Evolutionary conservation across 1,140 invertebrate genomes (phyloP), one percentile per base, ranked within the genome.

Genomic region (Steinernema feltiae): DNA sequence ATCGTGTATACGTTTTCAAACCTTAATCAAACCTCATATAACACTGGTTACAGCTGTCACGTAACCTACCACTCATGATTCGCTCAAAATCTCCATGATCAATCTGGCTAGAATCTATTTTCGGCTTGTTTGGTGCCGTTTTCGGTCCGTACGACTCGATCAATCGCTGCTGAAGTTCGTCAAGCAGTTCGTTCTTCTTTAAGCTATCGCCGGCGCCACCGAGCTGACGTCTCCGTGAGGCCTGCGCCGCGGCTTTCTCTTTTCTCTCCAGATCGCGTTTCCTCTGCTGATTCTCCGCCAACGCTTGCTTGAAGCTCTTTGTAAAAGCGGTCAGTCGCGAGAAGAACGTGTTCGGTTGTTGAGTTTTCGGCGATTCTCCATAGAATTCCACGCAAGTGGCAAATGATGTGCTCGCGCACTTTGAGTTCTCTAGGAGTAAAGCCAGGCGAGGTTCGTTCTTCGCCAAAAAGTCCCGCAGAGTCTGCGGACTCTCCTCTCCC

Each of bases 321-420:
- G 75, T 71, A 32, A 83, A 83, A 24, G 81, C 69, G 32, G 69
- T 74, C 24, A 83, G 53, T 30, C 75, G 71, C 24, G 78, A 71
- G 77, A 83, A 83, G 70, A 83, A 83, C 1, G 48, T 70, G 17
- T 70, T 77, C 17, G 82, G 81, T 1, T 75, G 63, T 30, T 74
- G 76, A 1, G 73, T 78, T 30, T 75, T 79, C 21, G 78, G 48
- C 46, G 75, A 75, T 63, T 83, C 82, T 24, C 82, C 82, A 53
- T 84, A 83, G 69, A 83, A 80, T 74, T 83, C 80, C n/a, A 79
- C 76, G 53, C 81, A 83, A 17, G 48, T 35, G n/a, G 75, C 32
- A 53, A 83, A 83, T 0, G 82, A 71, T 35, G 78, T 48, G 69
- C 46, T 70, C 0, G 79, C 79, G 17, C 78, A 29, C 53, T 78